These are phyloP conservation scores for Drymonia ruficornis DNA, from an alignment of 2,888 invertebrate genomes.

Conservation along the genomic window DNA sequence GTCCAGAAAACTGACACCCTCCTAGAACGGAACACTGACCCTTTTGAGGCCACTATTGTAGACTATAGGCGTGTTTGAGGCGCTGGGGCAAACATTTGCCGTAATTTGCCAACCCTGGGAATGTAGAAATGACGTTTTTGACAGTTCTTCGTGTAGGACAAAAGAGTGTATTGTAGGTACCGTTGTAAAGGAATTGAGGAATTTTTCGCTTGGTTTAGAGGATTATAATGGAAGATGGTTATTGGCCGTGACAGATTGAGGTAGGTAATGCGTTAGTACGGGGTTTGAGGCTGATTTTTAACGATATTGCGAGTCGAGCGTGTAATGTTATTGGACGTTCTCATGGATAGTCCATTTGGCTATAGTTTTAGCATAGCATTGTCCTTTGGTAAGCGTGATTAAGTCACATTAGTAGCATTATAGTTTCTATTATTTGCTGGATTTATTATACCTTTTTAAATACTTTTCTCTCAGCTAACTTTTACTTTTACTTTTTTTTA, in stretches of 20 bases:
- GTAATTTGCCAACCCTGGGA: conserved; percentile 76
- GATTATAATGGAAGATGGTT: conserved; percentile 35
- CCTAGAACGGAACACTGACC: conserved; percentile 61
- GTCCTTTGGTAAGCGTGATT: too few species aligned
- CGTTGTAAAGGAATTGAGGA: conserved; percentile 22
- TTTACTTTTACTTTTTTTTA: too few species aligned
- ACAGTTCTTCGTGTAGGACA: conserved; percentile 63
- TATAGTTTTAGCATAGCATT: not conserved
- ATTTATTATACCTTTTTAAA: too few species aligned
- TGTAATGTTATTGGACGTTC: conserved; percentile 1
- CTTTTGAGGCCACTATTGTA: conserved; percentile 69
- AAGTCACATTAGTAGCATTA: too few species aligned
- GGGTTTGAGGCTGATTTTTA: conserved; percentile 4
- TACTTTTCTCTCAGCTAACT: too few species aligned
- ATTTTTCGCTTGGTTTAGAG: conserved; percentile 60
- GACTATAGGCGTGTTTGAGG: conserved; percentile 68
- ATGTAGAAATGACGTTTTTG: conserved; percentile 71
- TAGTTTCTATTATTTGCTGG: too few species aligned
- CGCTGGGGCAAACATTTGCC: conserved; percentile 71
- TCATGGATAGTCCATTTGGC: not conserved
- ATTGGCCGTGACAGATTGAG: conserved; percentile 29
- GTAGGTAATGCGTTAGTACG: conserved; percentile 27
- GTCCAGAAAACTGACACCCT: conserved; percentile 72
- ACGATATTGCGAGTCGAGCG: not conserved
- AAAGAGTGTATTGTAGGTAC: conserved; percentile 12